Base-by-base conservation (phyloP, 2,797 vertebrate genomes). In the Acipenser oxyrinchus region DNA sequence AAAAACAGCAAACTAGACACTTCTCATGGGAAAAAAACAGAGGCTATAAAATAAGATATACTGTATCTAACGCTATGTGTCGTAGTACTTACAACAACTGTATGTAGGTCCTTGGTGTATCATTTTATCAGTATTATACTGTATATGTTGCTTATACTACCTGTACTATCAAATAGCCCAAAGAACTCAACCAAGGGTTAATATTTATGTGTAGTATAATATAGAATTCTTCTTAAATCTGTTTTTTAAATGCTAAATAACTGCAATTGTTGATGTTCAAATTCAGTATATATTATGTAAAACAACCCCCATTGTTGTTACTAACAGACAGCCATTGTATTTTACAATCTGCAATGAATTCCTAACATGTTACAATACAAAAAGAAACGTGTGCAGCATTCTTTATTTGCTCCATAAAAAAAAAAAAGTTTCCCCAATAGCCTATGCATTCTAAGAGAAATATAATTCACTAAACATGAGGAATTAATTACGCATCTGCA, bases 401-500 rank as follows among this genome's bases (percentile, higher is more conserved):
- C 81, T 84, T 88, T 86, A 86, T 91, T 81, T 85, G 73, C 78
- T 72, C 78, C 80, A 82, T 85, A 84, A 86, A 84, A 49, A 10
- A 66, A 84, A 86, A 84, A 49, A 10, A 66, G 74, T 80, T 76
- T 72, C 69, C 63, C 70, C 76, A 60, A 68, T 18, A 7, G n/a
- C 4, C 73, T 70, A 80, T 82, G 84, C 84, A 83, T 78, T 85
- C 72, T 72, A 72, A 77, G 75, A 81, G 82, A 79, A 85, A 79
- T 84, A 86, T 87, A 85, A 84, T 89, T 89, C 83, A 75, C 78
- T 80, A 80, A 89, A 87, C 84, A 86, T 77, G 83, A 83, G 87
- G 81, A 89, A 83, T 84, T 89, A 90, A 92, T 92, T 88, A 88
- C 70, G 81, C 77, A 92, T 87, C 84, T 91, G 75, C 86, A 90